Evolutionary conservation across 1,140 invertebrate genomes (phyloP).

Genomic region (Cydia amplana): DNA sequence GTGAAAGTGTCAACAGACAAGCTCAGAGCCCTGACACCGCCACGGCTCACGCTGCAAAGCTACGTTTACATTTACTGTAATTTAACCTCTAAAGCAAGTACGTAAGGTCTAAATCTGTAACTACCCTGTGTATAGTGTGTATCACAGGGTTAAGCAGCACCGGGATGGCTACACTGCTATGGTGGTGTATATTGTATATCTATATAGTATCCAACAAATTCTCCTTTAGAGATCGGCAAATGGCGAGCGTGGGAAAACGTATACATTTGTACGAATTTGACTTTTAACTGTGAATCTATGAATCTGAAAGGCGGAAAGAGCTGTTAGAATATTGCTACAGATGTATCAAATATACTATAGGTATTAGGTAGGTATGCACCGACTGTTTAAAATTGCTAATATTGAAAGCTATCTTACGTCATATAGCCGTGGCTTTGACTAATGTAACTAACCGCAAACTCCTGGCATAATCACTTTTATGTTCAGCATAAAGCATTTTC

Average conservation of each 20-base stretch:
- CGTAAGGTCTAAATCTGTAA: neutral
- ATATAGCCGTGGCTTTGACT: conserved; percentile 2
- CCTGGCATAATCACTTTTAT: neutral
- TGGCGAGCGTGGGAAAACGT: neutral
- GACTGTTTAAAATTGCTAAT: neutral
- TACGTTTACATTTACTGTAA: neutral
- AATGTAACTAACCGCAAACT: conserved; percentile 1
- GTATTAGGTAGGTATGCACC: neutral
- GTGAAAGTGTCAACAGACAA: conserved; percentile 66
- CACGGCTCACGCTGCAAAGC: conserved; percentile 6
- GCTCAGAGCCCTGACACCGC: conserved; percentile 50
- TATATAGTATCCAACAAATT: neutral
- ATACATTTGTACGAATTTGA: neutral
- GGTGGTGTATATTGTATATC: too few species aligned
- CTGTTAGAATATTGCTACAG: neutral
- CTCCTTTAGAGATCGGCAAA: neutral
- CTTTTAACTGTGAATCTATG: too few species aligned
- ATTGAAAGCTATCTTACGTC: conserved; percentile 5
- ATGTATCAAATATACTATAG: neutral
- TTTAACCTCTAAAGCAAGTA: neutral
- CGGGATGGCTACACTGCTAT: neutral
- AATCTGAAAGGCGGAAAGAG: neutral
- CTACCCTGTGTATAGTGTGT: neutral
- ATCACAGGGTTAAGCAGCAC: too few species aligned
- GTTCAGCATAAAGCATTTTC: neutral